Evolutionary conservation across 2,888 invertebrate genomes (phyloP).

Genomic region (Eumacrocentrus americanus): DNA sequence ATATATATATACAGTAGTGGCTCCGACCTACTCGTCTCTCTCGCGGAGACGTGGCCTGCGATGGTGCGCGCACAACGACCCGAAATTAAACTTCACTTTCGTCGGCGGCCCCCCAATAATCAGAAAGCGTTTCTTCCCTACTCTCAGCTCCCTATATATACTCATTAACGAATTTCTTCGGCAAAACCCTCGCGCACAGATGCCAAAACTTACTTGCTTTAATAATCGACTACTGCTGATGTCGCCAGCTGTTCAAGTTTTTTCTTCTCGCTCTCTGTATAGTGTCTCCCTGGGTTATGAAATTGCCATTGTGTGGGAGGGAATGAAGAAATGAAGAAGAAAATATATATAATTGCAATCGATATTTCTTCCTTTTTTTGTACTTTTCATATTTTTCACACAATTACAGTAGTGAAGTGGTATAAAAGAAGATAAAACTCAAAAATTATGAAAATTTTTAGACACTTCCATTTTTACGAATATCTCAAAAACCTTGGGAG

Average conservation of each 20-base stretch:
- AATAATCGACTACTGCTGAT: slow-evolving; percentile 14
- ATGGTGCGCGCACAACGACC: slow-evolving; percentile 25
- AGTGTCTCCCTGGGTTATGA: too few relatives aligned
- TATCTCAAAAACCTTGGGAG: too few relatives aligned
- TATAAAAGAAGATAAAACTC: too few relatives aligned
- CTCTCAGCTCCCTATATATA: slow-evolving; percentile 25
- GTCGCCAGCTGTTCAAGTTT: slow-evolving; percentile 15
- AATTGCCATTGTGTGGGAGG: too few relatives aligned
- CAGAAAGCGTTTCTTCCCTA: slow-evolving; percentile 30
- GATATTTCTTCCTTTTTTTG: too few relatives aligned
- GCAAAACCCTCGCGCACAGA: slow-evolving; percentile 17
- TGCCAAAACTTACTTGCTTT: slow-evolving; percentile 16
- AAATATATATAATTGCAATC: too few relatives aligned
- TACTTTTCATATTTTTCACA: too few relatives aligned
- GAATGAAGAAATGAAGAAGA: too few relatives aligned
- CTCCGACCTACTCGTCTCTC: background rate
- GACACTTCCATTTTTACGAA: too few relatives aligned
- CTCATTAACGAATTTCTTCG: slow-evolving; percentile 33
- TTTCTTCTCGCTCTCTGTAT: slow-evolving; percentile 3
- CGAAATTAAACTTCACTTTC: slow-evolving; percentile 38
- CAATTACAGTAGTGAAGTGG: too few relatives aligned
- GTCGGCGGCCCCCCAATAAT: slow-evolving; percentile 33
- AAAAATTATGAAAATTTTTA: too few relatives aligned
- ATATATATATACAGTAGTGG: background rate
- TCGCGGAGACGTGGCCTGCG: background rate